phyloP scores from a whole-genome alignment of 2,888 invertebrate species.

The Sesamia inferens region DNA sequence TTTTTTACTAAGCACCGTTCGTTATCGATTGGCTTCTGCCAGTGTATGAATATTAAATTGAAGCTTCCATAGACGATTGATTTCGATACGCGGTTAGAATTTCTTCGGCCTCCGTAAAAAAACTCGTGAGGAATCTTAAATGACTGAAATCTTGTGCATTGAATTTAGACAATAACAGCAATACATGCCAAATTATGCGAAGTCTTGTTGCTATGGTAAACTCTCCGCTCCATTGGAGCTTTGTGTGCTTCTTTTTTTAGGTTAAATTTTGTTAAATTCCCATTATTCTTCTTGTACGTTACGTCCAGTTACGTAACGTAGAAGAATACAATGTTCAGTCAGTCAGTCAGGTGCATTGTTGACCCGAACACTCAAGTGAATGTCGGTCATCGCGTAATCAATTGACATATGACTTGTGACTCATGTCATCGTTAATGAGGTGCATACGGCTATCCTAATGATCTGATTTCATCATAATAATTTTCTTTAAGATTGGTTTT shows the following conservation, averaged over 20 bases:
- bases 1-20: slow-evolving; percentile 49
- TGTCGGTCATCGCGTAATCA: slow-evolving; percentile 73
- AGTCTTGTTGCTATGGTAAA: slow-evolving; percentile 36
- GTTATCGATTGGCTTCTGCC: slow-evolving; percentile 62
- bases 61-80: slow-evolving; percentile 37
- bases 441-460: slow-evolving; percentile 69
- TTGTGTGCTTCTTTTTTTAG: background rate
- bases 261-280: background rate
- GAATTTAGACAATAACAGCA: slow-evolving; percentile 30
- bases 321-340: slow-evolving; percentile 25
- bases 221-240: slow-evolving; percentile 1
- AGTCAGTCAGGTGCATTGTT: slow-evolving; percentile 50
- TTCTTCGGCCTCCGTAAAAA: slow-evolving; percentile 52
- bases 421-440: slow-evolving; percentile 78
- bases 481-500: slow-evolving; percentile 1
- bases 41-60: slow-evolving; percentile 54
- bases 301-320: slow-evolving; percentile 17
- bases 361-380: slow-evolving; percentile 61
- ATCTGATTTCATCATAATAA: slow-evolving; percentile 46
- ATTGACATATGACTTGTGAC: slow-evolving; percentile 82
- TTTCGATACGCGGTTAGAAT: slow-evolving; percentile 55
- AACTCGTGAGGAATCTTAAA: slow-evolving; percentile 54
- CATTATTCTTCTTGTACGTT: background rate
- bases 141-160: slow-evolving; percentile 45
- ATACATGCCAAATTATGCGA: slow-evolving; percentile 27